These are phyloP conservation scores for Epinephelus lanceolatus DNA, from an alignment of 2,113 vertebrate genomes.

Conservation along the genomic window DNA sequence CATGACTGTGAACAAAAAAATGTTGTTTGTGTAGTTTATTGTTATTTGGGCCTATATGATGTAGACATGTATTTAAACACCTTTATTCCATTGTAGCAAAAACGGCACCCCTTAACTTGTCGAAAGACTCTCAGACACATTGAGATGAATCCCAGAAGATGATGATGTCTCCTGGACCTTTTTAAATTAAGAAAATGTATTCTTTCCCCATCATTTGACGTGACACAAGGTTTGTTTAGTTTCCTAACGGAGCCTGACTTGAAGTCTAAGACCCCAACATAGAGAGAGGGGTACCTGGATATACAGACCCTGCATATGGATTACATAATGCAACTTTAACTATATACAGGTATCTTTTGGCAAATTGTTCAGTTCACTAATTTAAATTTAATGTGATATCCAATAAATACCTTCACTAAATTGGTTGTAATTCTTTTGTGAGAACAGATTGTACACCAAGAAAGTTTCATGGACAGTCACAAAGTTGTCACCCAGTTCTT, in stretches of 20 bases:
- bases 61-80: conserved; percentile 50
- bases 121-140: background rate
- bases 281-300: background rate
- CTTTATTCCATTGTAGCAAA: conserved; percentile 26
- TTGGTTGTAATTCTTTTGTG: background rate
- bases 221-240: background rate
- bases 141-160: background rate
- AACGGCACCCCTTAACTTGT: background rate
- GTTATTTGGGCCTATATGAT: conserved; percentile 39
- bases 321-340: background rate
- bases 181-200: background rate
- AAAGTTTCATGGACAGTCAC: background rate
- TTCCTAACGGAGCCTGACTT: background rate
- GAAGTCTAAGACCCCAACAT: background rate
- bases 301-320: background rate
- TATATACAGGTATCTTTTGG: background rate
- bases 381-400: background rate
- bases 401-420: background rate
- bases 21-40: conserved; percentile 33
- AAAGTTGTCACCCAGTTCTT: background rate
- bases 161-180: background rate
- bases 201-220: background rate
- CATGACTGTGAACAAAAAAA: conserved; percentile 23
- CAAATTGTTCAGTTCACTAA: background rate
- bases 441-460: background rate